Evolutionary conservation across 2,113 vertebrate genomes (phyloP).

Genomic region (Poicephalus meyeri): DNA sequence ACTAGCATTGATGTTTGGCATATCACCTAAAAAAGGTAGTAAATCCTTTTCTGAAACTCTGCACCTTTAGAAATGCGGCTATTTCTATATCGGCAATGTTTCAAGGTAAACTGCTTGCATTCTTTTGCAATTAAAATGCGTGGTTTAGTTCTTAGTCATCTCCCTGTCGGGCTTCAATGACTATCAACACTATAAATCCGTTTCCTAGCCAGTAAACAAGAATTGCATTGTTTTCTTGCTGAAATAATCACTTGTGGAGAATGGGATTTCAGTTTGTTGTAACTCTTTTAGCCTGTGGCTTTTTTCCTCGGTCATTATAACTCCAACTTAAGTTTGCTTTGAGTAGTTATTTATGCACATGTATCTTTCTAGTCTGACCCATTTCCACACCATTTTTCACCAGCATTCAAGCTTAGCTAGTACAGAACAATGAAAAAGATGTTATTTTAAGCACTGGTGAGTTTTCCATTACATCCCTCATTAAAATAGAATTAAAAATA

Average conservation of each 20-base stretch:
- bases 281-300: not conserved
- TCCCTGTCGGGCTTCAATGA: not conserved
- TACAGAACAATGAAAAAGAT: slow-evolving; percentile 7
- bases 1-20: not conserved
- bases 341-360: not conserved
- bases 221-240: not conserved
- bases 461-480: slow-evolving; percentile 47
- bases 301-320: not conserved
- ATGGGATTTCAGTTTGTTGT: slow-evolving; percentile 5
- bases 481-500: slow-evolving; percentile 46
- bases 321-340: slow-evolving; percentile 18
- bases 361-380: not conserved
- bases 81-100: not conserved
- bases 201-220: slow-evolving; percentile 28
- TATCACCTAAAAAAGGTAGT: not conserved
- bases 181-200: slow-evolving; percentile 21
- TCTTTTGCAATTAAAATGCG: slow-evolving; percentile 26
- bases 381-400: slow-evolving; percentile 5
- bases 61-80: not conserved
- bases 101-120: not conserved
- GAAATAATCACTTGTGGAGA: slow-evolving; percentile 32
- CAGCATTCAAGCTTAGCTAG: not conserved
- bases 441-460: not conserved
- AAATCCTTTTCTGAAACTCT: not conserved
- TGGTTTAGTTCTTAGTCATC: not conserved